A percentile compares a stretch with the other conserved stretches of the same genome.
Conservation (phyloP, 2,113 vertebrate genomes). For the Takifugu flavidus region DNA sequence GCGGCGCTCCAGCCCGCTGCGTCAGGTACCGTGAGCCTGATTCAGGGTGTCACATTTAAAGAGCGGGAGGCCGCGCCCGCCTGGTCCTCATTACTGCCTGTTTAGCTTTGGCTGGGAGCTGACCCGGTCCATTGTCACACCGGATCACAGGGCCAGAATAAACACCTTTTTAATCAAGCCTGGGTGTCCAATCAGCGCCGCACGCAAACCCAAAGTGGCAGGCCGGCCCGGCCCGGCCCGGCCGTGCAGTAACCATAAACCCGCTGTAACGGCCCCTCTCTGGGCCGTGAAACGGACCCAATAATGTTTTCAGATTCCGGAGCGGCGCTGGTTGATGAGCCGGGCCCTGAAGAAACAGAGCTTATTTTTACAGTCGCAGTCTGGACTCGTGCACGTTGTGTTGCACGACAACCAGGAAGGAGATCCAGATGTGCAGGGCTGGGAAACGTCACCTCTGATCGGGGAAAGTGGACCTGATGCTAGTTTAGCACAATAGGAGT, state of each 20-base stretch:
- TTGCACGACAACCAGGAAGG: too few species aligned
- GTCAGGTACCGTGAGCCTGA: slow-evolving; percentile 54
- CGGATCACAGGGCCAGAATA: slow-evolving; percentile 64
- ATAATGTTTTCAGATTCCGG: too few species aligned
- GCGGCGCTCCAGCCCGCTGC: slow-evolving; percentile 45
- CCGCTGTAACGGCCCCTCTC: slow-evolving; percentile 36
- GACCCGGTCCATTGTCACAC: slow-evolving; percentile 64
- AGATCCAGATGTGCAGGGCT: too few species aligned
- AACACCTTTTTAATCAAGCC: slow-evolving; percentile 72
- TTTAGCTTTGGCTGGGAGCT: slow-evolving; percentile 57
- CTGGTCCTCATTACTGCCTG: slow-evolving; percentile 69
- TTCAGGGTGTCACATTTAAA: slow-evolving; percentile 62
- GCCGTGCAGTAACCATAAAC: slow-evolving; percentile 46
- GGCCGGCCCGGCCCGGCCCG: slow-evolving; percentile 9
- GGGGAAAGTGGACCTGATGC: too few species aligned
- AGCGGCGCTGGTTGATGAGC: too few species aligned
- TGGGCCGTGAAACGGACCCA: too few species aligned
- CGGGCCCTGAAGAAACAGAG: too few species aligned
- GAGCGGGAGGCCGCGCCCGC: slow-evolving; percentile 20
- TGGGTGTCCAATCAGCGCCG: slow-evolving; percentile 55
- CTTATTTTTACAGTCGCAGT: too few species aligned
- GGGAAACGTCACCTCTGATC: too few species aligned
- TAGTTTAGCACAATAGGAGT: too few species aligned
- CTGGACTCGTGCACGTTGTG: too few species aligned
- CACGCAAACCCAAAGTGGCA: slow-evolving; percentile 64